A percentile compares a stretch with the other conserved stretches of the same genome.
Conservation (phyloP, 2,888 invertebrate species). For the Lacanobia oleracea region DNA sequence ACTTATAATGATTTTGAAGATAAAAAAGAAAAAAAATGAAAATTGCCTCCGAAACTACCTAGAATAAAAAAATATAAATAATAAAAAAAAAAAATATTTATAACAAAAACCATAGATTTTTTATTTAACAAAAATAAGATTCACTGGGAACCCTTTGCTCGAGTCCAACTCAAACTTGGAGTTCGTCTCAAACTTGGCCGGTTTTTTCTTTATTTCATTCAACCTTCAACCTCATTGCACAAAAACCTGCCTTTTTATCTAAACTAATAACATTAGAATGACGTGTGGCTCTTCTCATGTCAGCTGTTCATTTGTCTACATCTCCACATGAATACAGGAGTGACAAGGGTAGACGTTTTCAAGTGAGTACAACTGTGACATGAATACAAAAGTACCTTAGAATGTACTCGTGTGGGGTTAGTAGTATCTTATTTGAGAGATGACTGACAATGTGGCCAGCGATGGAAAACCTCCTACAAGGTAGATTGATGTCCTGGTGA, state of each 20-base stretch:
- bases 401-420: background rate
- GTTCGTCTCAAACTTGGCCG: too few relatives aligned
- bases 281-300: background rate
- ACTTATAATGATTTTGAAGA: too few relatives aligned
- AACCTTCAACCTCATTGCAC: background rate
- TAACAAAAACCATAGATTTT: too few relatives aligned
- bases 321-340: background rate
- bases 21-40: too few relatives aligned
- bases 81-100: too few relatives aligned
- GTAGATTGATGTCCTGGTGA: too few relatives aligned
- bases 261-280: background rate
- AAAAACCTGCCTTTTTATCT: background rate
- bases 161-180: background rate
- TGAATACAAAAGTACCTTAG: conserved; percentile 22
- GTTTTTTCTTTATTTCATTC: background rate
- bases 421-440: background rate
- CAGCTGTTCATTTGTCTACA: conserved; percentile 23
- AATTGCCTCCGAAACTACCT: too few relatives aligned
- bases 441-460: background rate
- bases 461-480: too few relatives aligned
- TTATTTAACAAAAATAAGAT: too few relatives aligned
- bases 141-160: too few relatives aligned
- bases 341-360: conserved; percentile 48
- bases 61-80: too few relatives aligned
- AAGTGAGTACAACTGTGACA: background rate